Conservation (phyloP, 2,888 invertebrate genomes). For the Dynastes hyllus region DNA sequence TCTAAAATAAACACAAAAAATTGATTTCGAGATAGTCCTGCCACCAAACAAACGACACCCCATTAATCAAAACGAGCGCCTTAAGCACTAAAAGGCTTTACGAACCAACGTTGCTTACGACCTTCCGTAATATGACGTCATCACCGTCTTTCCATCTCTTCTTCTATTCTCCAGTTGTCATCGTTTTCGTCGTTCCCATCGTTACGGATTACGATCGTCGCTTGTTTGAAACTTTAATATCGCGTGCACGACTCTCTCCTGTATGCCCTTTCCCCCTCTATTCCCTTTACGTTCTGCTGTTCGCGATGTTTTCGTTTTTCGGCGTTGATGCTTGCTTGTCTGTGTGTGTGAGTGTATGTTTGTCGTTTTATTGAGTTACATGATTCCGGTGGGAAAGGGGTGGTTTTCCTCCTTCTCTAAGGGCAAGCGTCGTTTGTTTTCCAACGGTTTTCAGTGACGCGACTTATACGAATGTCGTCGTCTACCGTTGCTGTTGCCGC, state of each 20-base stretch:
- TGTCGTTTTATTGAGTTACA: constrained; percentile 16
- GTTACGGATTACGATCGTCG: not conserved
- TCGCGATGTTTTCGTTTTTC: not conserved
- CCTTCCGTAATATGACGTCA: not conserved
- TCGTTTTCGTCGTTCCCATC: not conserved
- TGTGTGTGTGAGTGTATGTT: not conserved
- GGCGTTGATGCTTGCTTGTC: no score
- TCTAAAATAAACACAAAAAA: no score
- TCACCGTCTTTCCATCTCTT: not conserved
- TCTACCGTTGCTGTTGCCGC: not conserved
- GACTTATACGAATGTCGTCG: constrained; percentile 17
- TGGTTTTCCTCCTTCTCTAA: not conserved
- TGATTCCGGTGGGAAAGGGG: not conserved
- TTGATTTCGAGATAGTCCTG: no score
- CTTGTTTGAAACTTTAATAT: constrained; percentile 23
- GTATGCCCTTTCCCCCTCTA: not conserved
- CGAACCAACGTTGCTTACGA: not conserved
- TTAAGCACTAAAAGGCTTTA: constrained; percentile 1
- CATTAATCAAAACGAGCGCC: constrained; percentile 17
- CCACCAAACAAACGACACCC: not conserved
- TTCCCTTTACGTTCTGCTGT: not conserved
- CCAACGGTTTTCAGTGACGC: constrained; percentile 27
- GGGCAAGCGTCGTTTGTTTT: constrained; percentile 20
- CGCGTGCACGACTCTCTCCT: constrained; percentile 2
- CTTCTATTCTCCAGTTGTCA: not conserved